Conservation (phyloP, 2,113 vertebrate species). For the Pontoporia blainvillei region DNA sequence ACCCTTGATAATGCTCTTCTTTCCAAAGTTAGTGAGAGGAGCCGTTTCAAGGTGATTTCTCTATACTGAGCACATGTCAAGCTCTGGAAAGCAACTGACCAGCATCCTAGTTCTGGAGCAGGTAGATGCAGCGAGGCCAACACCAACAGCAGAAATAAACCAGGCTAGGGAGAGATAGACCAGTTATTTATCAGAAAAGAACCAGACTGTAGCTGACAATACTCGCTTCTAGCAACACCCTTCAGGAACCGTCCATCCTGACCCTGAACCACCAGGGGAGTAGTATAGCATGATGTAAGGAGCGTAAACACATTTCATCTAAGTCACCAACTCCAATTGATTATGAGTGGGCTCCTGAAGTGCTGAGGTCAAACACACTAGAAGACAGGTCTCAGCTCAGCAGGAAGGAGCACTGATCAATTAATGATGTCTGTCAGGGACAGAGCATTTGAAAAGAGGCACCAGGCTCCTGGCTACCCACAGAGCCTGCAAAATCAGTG, state of each 20-base stretch:
- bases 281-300: not conserved
- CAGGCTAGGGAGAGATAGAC: not conserved
- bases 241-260: not conserved
- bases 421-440: constrained; percentile 4
- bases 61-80: not conserved
- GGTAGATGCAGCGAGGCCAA: not conserved
- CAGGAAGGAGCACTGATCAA: not conserved
- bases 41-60: constrained; percentile 73
- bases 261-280: not conserved
- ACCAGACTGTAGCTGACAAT: not conserved
- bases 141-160: not conserved
- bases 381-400: not conserved
- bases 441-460: not conserved
- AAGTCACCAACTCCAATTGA: not conserved
- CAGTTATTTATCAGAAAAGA: not conserved
- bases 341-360: not conserved
- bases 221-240: not conserved
- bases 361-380: not conserved
- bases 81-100: not conserved
- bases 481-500: not conserved
- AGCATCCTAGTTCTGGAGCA: not conserved
- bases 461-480: not conserved
- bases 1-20: constrained; percentile 75
- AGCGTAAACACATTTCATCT: not conserved
- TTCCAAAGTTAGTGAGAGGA: constrained; percentile 49